Evolutionary conservation across 92 coral and sea anemone species (phyloP).

Genomic region (Phenganax stokvisi): DNA sequence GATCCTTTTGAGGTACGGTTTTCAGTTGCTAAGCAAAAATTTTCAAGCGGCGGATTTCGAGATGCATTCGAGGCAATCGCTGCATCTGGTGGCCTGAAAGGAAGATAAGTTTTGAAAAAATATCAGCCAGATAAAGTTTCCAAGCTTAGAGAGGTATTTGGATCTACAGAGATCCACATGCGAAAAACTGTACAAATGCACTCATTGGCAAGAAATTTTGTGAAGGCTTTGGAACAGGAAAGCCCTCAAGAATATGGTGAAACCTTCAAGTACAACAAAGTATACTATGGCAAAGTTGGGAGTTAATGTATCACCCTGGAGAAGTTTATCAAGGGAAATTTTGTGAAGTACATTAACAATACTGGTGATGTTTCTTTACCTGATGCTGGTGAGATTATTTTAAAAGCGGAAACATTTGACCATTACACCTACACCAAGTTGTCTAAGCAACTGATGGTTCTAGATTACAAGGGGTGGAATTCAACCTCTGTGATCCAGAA

Average conservation of each 20-base stretch:
- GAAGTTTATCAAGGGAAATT: slow-evolving; percentile 45
- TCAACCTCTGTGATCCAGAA: slow-evolving; percentile 31
- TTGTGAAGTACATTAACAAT: slow-evolving; percentile 56
- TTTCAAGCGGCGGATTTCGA: slow-evolving; percentile 52
- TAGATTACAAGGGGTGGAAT: slow-evolving; percentile 42
- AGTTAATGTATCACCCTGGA: slow-evolving; percentile 54
- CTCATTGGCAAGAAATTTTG: slow-evolving; percentile 51
- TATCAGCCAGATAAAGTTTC: slow-evolving; percentile 40
- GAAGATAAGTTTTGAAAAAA: slow-evolving; percentile 52
- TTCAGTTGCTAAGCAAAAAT: slow-evolving; percentile 46
- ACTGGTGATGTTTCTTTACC: slow-evolving; percentile 47
- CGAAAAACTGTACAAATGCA: slow-evolving; percentile 61
- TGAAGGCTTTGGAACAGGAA: slow-evolving; percentile 26
- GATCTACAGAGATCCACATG: slow-evolving; percentile 43
- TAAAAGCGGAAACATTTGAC: slow-evolving; percentile 36
- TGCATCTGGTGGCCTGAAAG: slow-evolving; percentile 42
- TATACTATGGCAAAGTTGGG: slow-evolving; percentile 50
- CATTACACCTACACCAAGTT: slow-evolving; percentile 41
- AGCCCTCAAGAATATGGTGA: slow-evolving; percentile 23
- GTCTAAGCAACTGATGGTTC: slow-evolving; percentile 40
- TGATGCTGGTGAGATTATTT: slow-evolving; percentile 26
- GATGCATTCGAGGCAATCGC: slow-evolving; percentile 49
- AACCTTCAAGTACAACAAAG: slow-evolving; percentile 52
- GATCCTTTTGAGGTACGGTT: slow-evolving; percentile 55
- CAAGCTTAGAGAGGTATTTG: slow-evolving; percentile 41